Conservation (phyloP, 2,113 vertebrate genomes). For the Anser cygnoides region DNA sequence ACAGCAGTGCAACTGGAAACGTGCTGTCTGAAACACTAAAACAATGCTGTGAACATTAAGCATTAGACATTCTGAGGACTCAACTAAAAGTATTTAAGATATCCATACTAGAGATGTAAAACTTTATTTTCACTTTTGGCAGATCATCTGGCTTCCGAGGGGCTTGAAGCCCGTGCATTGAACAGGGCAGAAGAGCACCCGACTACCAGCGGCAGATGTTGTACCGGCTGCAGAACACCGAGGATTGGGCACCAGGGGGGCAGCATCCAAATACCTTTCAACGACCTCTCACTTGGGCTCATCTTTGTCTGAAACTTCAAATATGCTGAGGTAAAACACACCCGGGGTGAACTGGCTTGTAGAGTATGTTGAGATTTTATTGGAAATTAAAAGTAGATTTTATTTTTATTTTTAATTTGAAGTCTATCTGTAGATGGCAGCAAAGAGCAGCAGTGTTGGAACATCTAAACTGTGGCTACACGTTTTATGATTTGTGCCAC, state of each 20-base stretch:
- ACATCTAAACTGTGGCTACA: not conserved
- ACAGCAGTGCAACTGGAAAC: not conserved
- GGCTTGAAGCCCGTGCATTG: not conserved
- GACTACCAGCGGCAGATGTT: not conserved
- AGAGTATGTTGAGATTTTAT: not conserved
- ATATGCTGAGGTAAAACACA: not conserved
- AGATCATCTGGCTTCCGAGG: not conserved
- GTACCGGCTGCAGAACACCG: not conserved
- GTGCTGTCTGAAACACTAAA: not conserved
- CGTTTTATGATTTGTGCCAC: not conserved
- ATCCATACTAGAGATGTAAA: not conserved
- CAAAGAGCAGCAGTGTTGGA: not conserved
- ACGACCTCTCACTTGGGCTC: not conserved
- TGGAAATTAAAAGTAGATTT: not conserved
- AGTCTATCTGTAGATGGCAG: conserved; percentile 45
- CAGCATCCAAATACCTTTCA: not conserved
- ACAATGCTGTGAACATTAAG: not conserved
- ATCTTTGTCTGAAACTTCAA: not conserved
- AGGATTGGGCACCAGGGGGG: not conserved
- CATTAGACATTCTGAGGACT: not conserved
- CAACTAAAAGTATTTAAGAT: not conserved
- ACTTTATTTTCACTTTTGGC: not conserved
- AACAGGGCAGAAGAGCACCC: not conserved
- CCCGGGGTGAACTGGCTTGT: not conserved
- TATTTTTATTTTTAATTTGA: not conserved